phyloP scores from a whole-genome alignment of 2,113 vertebrate genomes.

The Excalfactoria chinensis region DNA sequence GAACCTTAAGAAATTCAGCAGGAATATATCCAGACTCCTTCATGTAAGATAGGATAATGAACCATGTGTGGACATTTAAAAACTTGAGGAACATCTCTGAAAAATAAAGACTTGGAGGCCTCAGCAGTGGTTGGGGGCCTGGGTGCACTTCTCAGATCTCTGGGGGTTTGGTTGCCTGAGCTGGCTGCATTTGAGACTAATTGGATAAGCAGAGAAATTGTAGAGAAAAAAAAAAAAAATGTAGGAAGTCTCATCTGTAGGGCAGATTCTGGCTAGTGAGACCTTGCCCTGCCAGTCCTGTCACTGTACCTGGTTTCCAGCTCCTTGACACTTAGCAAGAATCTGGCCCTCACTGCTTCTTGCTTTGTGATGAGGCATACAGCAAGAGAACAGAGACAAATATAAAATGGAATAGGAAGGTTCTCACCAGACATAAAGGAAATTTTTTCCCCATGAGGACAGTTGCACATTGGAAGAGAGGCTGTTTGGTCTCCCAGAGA shows the following conservation, averaged over 20 bases:
- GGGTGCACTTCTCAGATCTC: neutral
- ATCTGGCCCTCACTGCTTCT: rapidly evolving
- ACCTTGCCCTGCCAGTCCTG: rapidly evolving
- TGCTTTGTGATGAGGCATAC: neutral
- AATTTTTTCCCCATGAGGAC: rapidly evolving
- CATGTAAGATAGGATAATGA: neutral
- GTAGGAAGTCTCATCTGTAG: neutral
- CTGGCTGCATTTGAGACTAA: rapidly evolving
- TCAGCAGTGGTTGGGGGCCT: neutral
- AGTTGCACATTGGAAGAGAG: neutral
- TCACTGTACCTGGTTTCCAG: rapidly evolving
- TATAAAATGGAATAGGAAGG: neutral
- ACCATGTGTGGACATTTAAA: neutral
- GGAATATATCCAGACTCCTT: neutral
- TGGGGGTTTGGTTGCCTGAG: neutral
- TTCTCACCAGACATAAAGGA: neutral
- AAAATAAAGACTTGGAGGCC: neutral
- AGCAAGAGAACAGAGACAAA: neutral
- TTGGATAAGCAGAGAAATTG: neutral
- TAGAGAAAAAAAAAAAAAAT: neutral
- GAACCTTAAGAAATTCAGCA: neutral
- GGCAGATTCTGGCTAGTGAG: rapidly evolving
- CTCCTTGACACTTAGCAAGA: rapidly evolving
- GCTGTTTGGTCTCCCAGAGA: neutral
- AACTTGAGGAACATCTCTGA: neutral